These are phyloP conservation scores for Cassiopea andromeda DNA, from an alignment of 30 jellyfish, hydroid and myxozoan species.

Conservation along the genomic window DNA sequence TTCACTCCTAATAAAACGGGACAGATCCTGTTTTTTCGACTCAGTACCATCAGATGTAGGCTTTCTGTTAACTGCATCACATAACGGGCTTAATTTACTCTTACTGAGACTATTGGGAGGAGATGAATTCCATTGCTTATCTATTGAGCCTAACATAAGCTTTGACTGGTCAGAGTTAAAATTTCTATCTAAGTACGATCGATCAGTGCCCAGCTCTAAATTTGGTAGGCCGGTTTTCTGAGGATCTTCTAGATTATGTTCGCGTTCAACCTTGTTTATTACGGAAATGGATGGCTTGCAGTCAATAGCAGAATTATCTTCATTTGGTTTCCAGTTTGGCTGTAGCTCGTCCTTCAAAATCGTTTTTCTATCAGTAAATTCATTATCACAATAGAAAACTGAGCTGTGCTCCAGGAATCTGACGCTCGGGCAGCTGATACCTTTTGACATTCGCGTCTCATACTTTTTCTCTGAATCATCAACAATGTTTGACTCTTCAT, in stretches of 20 bases:
- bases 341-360: neutral
- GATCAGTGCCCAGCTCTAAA: neutral
- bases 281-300: neutral
- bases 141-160: neutral
- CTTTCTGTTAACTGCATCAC: neutral
- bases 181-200: neutral
- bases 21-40: neutral
- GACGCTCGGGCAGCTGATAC: conserved; percentile 63
- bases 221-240: neutral
- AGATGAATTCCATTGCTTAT: neutral
- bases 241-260: neutral
- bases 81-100: neutral
- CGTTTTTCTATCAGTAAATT: neutral
- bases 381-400: conserved; percentile 2
- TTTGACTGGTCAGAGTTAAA: neutral
- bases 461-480: conserved; percentile 39
- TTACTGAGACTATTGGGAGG: neutral
- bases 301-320: neutral
- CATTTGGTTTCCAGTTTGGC: neutral
- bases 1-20: neutral
- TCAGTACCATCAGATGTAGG: neutral
- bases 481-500: neutral
- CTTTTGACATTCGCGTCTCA: conserved; percentile 64
- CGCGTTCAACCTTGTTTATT: neutral
- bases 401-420: conserved; percentile 60